Evolutionary conservation across 1,140 invertebrate species (phyloP).

Genomic region (Atta texana): DNA sequence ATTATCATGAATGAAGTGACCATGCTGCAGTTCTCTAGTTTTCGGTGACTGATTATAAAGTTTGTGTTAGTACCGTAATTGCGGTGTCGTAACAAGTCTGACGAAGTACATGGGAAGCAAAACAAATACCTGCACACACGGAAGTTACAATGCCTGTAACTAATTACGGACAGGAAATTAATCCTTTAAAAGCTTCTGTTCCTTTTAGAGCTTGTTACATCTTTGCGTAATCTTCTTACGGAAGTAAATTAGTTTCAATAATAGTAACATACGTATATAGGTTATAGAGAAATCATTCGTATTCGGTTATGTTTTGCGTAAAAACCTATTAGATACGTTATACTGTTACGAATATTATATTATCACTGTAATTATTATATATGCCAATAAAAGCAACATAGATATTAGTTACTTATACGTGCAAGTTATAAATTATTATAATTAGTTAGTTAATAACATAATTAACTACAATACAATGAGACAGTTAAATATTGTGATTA

Average conservation of each 20-base stretch:
- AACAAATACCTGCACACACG: slow-evolving; percentile 34
- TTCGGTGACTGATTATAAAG: slow-evolving; percentile 45
- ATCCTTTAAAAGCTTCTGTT: slow-evolving; percentile 40
- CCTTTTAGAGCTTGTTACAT: slow-evolving; percentile 19
- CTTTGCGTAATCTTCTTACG: slow-evolving; percentile 22
- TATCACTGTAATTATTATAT: slow-evolving; percentile 6
- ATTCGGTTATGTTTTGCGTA: not conserved
- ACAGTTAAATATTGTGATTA: slow-evolving; percentile 35
- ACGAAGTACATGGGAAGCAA: slow-evolving; percentile 25
- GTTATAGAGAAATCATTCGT: not conserved
- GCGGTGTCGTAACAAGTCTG: slow-evolving; percentile 27
- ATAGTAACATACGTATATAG: slow-evolving; percentile 1
- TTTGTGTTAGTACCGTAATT: slow-evolving; percentile 43
- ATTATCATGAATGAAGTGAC: slow-evolving; percentile 27
- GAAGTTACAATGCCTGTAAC: slow-evolving; percentile 32
- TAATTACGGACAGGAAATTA: slow-evolving; percentile 49
- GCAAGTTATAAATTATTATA: slow-evolving; percentile 14
- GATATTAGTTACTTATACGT: slow-evolving; percentile 15
- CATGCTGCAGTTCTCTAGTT: slow-evolving; percentile 16
- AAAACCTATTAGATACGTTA: not conserved
- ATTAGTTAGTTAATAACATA: slow-evolving; percentile 34
- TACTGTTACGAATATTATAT: not conserved
- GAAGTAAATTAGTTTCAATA: slow-evolving; percentile 15
- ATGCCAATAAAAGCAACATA: slow-evolving; percentile 1
- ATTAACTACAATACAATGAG: slow-evolving; percentile 29